Evolutionary conservation across 1,140 invertebrate genomes (phyloP).

Genomic region (Anoplolepis gracilipes): DNA sequence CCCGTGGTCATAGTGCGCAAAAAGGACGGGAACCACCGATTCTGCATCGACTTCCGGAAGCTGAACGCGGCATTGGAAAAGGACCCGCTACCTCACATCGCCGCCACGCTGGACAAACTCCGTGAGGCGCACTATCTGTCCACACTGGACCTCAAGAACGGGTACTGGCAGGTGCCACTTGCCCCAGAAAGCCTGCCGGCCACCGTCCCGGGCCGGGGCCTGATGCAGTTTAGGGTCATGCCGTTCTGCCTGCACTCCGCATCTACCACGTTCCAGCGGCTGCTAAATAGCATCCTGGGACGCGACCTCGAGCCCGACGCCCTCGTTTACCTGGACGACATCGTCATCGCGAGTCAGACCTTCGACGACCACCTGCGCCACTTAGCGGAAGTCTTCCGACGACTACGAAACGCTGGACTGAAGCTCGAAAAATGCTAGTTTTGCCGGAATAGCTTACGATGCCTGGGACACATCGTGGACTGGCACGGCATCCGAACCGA

Average conservation of each 20-base stretch:
- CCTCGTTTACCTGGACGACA: neutral
- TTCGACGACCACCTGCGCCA: constrained; percentile 65
- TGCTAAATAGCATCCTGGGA: neutral
- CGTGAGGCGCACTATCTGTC: neutral
- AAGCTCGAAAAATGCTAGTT: constrained; percentile 67
- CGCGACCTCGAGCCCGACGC: neutral
- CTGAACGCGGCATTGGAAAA: too few relatives aligned
- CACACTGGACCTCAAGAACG: too few relatives aligned
- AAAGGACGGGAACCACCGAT: neutral
- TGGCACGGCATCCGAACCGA: constrained; percentile 77
- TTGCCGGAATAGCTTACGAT: constrained; percentile 59
- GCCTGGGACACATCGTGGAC: constrained; percentile 74
- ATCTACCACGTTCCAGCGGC: neutral
- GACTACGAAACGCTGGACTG: constrained; percentile 58
- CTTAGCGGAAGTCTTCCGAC: constrained; percentile 60
- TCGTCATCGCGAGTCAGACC: neutral
- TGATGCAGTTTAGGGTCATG: neutral
- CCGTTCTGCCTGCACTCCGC: neutral
- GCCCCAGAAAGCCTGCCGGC: neutral
- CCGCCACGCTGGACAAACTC: neutral
- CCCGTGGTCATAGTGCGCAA: neutral
- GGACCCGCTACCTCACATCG: neutral
- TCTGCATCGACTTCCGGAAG: neutral
- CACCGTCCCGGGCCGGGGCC: neutral
- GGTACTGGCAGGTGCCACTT: neutral